Base-by-base conservation (phyloP, 1,140 invertebrate genomes). In the Brachionus koreanus region DNA sequence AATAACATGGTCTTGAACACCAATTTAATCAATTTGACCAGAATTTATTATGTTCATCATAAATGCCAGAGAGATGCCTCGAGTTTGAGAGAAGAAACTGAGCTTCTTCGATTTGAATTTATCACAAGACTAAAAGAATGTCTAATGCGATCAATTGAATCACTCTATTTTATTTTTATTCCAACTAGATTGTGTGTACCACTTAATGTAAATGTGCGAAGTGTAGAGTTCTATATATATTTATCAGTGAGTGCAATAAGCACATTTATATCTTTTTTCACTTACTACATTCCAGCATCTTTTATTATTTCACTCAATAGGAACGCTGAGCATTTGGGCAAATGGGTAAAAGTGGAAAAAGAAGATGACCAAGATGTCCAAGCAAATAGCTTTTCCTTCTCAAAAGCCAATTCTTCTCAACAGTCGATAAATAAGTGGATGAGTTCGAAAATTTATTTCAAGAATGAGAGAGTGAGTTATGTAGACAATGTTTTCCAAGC, bases 11-110 rank as follows among this genome's bases (percentile, higher is more conserved):
- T 74, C 2, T 10, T 74, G 10, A 74, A 74, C 25, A 74, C 69
- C 3, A 74, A 74, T 74, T 13, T 74, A 12, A 46, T 74, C 23
- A 46, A 74, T 74, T 74, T 74, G 25, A 74, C 69, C 13, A 74
- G 43, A 46, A 35, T 74, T 43, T 43, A 74, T 49, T 74, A 74
- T 35, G 43, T 74, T 39, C 69, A 74, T 23, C 69, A 74, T 16
- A 74, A 74, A 16, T 74, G 69, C 25, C 42, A 46, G 12, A 43
- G 43, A 46, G 69, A 74, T 25, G 69, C 69, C 0, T n/a, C 19
- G 0, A 46, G 23, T 74, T 10, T 74, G 19, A 74, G 69, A 39
- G 69, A 74, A 74, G 69, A 74, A 49, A 74, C 39, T 5, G 69
- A 74, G 23, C 43, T 74, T n/a, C 29, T 74, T 39, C 16, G 42